Evolutionary conservation across 2,797 vertebrate species (phyloP), one percentile per base, ranked within the genome.

Genomic region (Cynopterus sphinx): DNA sequence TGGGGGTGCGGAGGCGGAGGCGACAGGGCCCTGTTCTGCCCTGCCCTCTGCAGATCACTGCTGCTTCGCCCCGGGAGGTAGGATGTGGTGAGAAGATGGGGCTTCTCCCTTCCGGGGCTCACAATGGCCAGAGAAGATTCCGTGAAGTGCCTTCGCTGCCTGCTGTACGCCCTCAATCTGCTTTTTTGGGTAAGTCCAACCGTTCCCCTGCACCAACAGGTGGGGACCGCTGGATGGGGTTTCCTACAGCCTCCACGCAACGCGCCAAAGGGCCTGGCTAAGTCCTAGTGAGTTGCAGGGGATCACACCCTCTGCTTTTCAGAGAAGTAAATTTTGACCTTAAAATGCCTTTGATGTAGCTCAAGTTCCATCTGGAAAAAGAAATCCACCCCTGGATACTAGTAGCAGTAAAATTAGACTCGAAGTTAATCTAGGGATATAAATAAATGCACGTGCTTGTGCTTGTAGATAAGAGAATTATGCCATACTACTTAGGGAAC

Each of bases 81-180:
- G 97, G 97, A 99, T 98, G 98, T 98, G 98, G 98, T 98, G 98
- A 98, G 97, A 99, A 98, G 98, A 99, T 99, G 99, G 97, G 96
- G 98, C 97, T 97, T 98, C 97, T 97, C 97, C 98, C 95, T 95
- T 94, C 75, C 68, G 84, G 96, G 96, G 97, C 97, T 98, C 99
- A 99, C 98, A 98, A 99, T 99, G 99, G 99, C 99, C 98, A 99
- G 99, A 97, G 98, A 99, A 98, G 99, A 99, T 98, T 99, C 99
- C 43, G 99, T 99, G 98, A 99, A 99, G 98, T 99, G 99, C 97
- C 98, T 99, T 97, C 99, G 99, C 94, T 99, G 99, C 92, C 98
- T 99, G 97, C 99, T 99, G 84, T 99, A 99, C 97, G 99, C 99
- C 78, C 99, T 99, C 98, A 99, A 99, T 98, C 98, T 99, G 97